Percentiles rank a stretch among this genome's conserved stretches.
These are phyloP conservation scores for Neoarius graeffei DNA, from an alignment of 2,113 vertebrate genomes.

Conservation along the genomic window DNA sequence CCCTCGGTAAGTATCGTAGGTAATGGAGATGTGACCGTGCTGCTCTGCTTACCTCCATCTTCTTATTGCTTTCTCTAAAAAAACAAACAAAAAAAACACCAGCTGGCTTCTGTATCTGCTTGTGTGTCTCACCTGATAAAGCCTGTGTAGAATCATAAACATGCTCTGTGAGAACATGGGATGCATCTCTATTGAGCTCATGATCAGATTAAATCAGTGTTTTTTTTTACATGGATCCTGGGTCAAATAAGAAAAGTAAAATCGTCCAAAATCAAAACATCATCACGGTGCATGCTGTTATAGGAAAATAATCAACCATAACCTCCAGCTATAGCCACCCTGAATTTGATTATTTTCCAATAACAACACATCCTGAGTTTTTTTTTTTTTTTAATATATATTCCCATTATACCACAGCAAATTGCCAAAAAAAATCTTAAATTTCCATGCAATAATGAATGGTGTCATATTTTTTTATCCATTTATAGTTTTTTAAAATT, in stretches of 20 bases:
- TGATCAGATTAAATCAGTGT: not conserved
- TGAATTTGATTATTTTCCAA: not conserved
- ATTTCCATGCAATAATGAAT: no score
- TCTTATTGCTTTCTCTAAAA: not conserved
- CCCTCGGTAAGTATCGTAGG: constrained; percentile 86
- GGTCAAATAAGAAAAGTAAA: not conserved
- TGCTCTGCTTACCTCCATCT: constrained; percentile 9
- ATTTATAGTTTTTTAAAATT: no score
- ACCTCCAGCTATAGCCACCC: not conserved
- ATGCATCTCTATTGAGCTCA: not conserved
- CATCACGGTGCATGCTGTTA: not conserved
- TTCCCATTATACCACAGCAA: not conserved
- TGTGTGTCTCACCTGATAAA: constrained; percentile 48
- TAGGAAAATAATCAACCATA: not conserved
- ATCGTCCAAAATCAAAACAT: not conserved
- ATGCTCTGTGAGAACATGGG: not conserved
- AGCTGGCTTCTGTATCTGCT: constrained; percentile 13
- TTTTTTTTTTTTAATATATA: not conserved
- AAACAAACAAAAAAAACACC: not conserved
- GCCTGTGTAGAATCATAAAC: not conserved
- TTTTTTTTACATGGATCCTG: not conserved
- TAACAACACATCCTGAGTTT: not conserved
- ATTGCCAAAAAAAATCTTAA: not conserved
- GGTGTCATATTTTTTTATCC: no score
- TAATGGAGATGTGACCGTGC: constrained; percentile 11